Conservation (phyloP, 2,113 vertebrate species). For the Barbus barbus region DNA sequence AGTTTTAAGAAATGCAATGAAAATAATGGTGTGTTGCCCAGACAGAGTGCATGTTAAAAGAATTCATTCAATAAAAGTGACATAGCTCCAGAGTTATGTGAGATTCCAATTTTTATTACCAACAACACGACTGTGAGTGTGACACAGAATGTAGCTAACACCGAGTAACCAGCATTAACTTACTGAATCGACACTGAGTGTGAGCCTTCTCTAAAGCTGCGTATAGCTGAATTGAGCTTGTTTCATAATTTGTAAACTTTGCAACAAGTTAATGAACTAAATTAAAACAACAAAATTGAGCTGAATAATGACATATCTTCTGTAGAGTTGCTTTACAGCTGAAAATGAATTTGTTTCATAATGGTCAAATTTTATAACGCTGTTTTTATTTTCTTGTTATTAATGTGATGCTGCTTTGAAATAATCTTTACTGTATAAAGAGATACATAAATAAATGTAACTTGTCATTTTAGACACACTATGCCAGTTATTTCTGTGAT, state of each 20-base stretch:
- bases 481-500: neutral
- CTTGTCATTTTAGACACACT: neutral
- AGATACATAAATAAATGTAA: neutral
- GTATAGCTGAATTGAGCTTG: neutral
- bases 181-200: neutral
- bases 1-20: constrained; percentile 4
- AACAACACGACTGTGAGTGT: neutral
- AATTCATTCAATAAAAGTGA: neutral
- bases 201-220: neutral
- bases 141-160: neutral
- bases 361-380: neutral
- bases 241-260: neutral
- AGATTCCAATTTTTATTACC: neutral
- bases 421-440: neutral
- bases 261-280: neutral
- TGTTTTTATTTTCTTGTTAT: neutral
- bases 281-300: neutral
- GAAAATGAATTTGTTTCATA: neutral
- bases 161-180: neutral
- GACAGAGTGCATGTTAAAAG: neutral
- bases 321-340: neutral
- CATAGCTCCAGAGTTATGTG: neutral
- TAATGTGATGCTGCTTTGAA: neutral
- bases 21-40: constrained; percentile 5
- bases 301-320: neutral